Evolutionary conservation across 1,140 invertebrate species (phyloP).

Genomic region (Thrips palmi): DNA sequence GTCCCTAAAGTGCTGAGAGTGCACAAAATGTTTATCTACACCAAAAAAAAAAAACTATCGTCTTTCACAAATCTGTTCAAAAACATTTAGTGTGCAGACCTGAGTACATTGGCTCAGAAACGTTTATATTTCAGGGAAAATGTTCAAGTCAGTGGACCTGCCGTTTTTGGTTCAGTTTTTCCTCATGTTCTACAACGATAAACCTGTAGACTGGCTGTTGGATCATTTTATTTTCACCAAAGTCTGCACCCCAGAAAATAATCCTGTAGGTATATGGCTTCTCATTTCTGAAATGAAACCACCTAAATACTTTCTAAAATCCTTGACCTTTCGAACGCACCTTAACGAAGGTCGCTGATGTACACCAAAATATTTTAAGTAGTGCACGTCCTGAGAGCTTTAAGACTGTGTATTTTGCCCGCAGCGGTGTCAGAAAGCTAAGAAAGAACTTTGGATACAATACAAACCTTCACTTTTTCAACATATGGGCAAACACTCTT

Average conservation of each 20-base stretch:
- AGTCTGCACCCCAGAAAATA: slow-evolving; percentile 73
- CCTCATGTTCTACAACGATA: slow-evolving; percentile 87
- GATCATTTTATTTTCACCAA: slow-evolving; percentile 82
- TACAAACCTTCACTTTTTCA: slow-evolving; percentile 89
- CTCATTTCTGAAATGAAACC: no score
- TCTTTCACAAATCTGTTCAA: no score
- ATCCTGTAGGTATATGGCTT: slow-evolving; percentile 47
- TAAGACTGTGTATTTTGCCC: slow-evolving; percentile 16
- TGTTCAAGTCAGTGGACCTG: slow-evolving; percentile 79
- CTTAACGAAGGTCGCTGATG: no score
- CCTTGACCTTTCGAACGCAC: no score
- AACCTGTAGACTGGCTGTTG: slow-evolving; percentile 92
- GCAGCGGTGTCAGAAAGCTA: slow-evolving; percentile 63
- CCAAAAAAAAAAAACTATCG: no score
- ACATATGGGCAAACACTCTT: slow-evolving; percentile 90
- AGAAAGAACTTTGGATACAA: slow-evolving; percentile 63
- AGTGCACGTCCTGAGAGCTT: background rate
- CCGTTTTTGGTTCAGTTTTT: slow-evolving; percentile 83
- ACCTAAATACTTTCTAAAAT: no score
- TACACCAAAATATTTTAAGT: no score
- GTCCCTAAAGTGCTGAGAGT: no score
- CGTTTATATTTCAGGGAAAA: slow-evolving; percentile 52
- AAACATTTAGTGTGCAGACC: no score
- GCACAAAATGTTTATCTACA: no score
- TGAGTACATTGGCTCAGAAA: no score